Evolutionary conservation across 2,797 vertebrate species (phyloP).

Genomic region (Erithacus rubecula): DNA sequence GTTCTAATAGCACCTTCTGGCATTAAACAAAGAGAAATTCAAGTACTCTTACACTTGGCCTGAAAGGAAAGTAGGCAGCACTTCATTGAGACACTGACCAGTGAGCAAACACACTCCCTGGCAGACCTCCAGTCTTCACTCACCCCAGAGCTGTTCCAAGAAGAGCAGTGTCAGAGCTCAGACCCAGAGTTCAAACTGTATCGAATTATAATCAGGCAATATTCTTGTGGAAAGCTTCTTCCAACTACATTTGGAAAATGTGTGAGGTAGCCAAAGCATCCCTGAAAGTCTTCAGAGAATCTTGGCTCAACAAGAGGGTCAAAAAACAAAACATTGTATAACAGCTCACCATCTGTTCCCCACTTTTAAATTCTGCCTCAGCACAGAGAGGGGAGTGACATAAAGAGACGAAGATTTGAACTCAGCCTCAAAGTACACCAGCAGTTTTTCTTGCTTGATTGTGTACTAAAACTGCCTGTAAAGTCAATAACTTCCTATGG

Average conservation of each 20-base stretch:
- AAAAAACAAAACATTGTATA: slow-evolving; percentile 21
- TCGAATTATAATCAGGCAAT: slow-evolving; percentile 9
- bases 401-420: slow-evolving; percentile 71
- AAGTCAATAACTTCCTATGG: slow-evolving; percentile 76
- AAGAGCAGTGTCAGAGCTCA: background rate
- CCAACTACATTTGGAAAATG: slow-evolving; percentile 39
- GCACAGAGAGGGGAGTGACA: slow-evolving; percentile 21
- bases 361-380: slow-evolving; percentile 40
- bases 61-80: background rate
- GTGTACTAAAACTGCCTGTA: slow-evolving; percentile 67
- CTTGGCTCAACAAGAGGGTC: background rate
- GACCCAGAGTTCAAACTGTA: background rate
- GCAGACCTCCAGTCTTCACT: background rate
- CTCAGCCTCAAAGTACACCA: slow-evolving; percentile 50
- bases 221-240: slow-evolving; percentile 13
- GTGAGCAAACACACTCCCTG: background rate
- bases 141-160: background rate
- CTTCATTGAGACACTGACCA: background rate
- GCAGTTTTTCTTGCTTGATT: slow-evolving; percentile 59
- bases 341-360: slow-evolving; percentile 20
- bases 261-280: slow-evolving; percentile 38
- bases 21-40: background rate
- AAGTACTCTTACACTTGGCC: background rate
- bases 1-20: background rate
- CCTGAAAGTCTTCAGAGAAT: slow-evolving; percentile 15